These are phyloP conservation scores for Catharus minimus DNA, from an alignment of 2,113 vertebrate genomes.

Conservation along the genomic window DNA sequence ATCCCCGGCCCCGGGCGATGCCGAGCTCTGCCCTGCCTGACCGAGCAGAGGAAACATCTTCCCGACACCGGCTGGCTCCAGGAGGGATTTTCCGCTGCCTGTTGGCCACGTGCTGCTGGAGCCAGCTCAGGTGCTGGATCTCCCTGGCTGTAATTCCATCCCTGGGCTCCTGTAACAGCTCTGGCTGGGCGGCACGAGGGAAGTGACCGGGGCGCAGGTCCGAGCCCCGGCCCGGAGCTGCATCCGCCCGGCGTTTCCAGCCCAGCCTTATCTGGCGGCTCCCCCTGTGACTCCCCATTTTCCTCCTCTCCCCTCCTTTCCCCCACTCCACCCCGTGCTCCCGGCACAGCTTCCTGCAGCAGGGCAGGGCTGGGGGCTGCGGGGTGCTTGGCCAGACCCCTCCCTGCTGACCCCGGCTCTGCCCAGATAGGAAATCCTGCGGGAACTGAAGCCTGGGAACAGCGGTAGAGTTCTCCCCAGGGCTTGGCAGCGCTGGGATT, in stretches of 20 bases:
- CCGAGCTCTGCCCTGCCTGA: neutral
- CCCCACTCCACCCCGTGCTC: neutral
- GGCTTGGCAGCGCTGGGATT: neutral
- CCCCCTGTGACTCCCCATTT: constrained; percentile 6
- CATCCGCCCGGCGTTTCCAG: constrained; percentile 40
- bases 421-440: constrained; percentile 48
- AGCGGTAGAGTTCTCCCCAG: neutral
- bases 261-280: neutral
- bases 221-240: neutral
- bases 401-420: constrained; percentile 8
- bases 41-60: neutral
- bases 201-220: constrained; percentile 32
- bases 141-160: constrained; percentile 33
- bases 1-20: neutral
- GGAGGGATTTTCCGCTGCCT: constrained; percentile 30
- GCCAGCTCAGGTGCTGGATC: constrained; percentile 32
- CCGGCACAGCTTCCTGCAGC: constrained; percentile 34
- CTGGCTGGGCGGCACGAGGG: neutral
- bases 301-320: constrained; percentile 21
- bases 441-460: constrained; percentile 13
- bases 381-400: neutral
- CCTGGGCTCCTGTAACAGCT: neutral
- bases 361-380: constrained; percentile 36
- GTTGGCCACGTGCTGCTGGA: neutral
- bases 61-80: neutral